Conservation (phyloP, 1,140 invertebrate genomes). For the Eufriesea mexicana region DNA sequence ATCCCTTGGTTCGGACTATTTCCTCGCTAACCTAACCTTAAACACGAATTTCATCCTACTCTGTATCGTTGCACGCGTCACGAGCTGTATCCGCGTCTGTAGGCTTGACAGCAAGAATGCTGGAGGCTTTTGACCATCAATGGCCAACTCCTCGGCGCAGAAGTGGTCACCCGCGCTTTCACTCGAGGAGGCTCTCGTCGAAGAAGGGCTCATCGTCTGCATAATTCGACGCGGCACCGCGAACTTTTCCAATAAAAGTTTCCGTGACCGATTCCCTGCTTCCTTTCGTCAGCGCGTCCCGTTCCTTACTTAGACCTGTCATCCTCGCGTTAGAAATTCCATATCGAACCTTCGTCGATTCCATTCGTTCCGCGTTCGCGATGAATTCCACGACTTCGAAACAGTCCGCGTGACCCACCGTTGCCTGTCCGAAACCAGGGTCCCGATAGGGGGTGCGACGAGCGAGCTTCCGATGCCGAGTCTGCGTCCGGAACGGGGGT, state of each 20-base stretch:
- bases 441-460: neutral
- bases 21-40: too few species aligned
- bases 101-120: too few species aligned
- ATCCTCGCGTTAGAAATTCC: neutral
- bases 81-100: too few species aligned
- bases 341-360: too few species aligned
- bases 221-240: constrained; percentile 62
- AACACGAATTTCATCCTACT: too few species aligned
- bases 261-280: constrained; percentile 38
- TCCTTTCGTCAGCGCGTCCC: neutral
- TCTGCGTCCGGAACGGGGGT: too few species aligned
- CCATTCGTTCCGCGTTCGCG: neutral
- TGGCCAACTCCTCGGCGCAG: neutral
- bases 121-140: neutral
- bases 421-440: neutral
- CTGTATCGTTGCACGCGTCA: too few species aligned
- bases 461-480: too few species aligned
- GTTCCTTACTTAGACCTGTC: neutral
- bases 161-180: constrained; percentile 1
- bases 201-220: constrained; percentile 24
- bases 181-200: neutral
- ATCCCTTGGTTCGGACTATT: too few species aligned
- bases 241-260: constrained; percentile 78
- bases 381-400: neutral
- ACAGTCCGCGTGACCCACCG: neutral